These are phyloP conservation scores for Agrilus cyanescens DNA, from an alignment of 2,888 invertebrate genomes.

Conservation along the genomic window DNA sequence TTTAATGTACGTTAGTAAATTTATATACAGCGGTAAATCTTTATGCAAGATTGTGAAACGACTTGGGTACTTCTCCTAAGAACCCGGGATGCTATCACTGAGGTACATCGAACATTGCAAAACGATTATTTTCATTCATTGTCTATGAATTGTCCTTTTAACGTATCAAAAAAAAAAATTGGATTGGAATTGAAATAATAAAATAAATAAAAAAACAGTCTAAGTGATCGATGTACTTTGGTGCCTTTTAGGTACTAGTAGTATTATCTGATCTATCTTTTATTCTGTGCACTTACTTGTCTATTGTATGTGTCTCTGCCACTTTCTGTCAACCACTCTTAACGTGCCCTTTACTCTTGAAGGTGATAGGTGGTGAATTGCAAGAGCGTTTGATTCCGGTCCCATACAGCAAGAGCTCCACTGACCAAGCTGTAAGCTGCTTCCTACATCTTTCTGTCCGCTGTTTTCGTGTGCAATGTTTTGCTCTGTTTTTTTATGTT, in stretches of 20 bases:
- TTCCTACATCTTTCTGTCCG: constrained; percentile 44
- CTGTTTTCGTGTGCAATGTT: constrained; percentile 35
- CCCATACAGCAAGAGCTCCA: constrained; percentile 99
- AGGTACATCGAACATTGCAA: neutral
- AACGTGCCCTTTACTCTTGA: constrained; percentile 84
- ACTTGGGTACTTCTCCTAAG: neutral
- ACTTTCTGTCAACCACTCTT: constrained; percentile 53
- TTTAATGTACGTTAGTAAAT: too few relatives aligned
- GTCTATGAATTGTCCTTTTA: too few relatives aligned
- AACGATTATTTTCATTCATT: too few relatives aligned
- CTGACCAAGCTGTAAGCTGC: constrained; percentile 99
- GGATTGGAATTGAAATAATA: neutral
- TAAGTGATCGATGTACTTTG: constrained; percentile 3
- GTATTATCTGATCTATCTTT: constrained; percentile 41
- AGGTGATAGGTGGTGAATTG: constrained; percentile 99
- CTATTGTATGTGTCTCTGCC: constrained; percentile 38
- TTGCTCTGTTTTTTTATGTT: constrained; percentile 36
- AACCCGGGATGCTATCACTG: constrained; percentile 4
- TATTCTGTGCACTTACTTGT: constrained; percentile 35
- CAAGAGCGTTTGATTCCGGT: constrained; percentile 99
- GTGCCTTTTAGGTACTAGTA: constrained; percentile 23
- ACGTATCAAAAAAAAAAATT: neutral
- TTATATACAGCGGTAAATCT: too few relatives aligned
- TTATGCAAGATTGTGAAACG: too few relatives aligned
- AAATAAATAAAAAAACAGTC: neutral